A percentile compares a stretch with the other conserved stretches of the same genome.
Conservation (phyloP, 1,140 invertebrate species). For the Stenopsyche tienmushanensis region DNA sequence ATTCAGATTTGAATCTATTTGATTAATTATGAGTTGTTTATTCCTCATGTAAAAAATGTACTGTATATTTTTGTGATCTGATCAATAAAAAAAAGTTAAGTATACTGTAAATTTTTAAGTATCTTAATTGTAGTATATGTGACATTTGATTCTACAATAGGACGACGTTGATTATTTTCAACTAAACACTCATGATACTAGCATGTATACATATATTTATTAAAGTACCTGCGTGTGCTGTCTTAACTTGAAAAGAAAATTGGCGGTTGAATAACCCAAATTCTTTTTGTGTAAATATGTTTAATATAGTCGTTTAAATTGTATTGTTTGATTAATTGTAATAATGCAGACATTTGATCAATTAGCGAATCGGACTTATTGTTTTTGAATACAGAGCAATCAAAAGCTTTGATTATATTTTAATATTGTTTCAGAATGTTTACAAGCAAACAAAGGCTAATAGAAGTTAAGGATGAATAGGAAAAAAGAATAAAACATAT, state of each 20-base stretch:
- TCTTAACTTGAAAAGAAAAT: conserved; percentile 18
- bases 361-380: conserved; percentile 6
- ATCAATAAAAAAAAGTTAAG: neutral
- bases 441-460: conserved; percentile 36
- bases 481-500: conserved; percentile 29
- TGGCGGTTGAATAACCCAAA: conserved; percentile 22
- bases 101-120: neutral
- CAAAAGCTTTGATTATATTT: conserved; percentile 29
- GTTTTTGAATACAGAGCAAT: too few species aligned
- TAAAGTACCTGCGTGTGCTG: conserved; percentile 28
- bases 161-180: conserved; percentile 19
- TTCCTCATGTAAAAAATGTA: too few species aligned
- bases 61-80: conserved; percentile 1
- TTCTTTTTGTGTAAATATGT: conserved; percentile 36
- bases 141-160: neutral
- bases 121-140: neutral
- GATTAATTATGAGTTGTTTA: too few species aligned
- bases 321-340: conserved; percentile 30
- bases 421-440: conserved; percentile 27
- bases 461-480: conserved; percentile 34
- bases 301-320: conserved; percentile 36
- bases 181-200: too few species aligned
- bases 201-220: conserved; percentile 29
- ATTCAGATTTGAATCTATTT: too few species aligned
- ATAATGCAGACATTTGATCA: conserved; percentile 31